phyloP scores from a whole-genome alignment of 2,797 vertebrate genomes.

The Notamacropus eugenii region DNA sequence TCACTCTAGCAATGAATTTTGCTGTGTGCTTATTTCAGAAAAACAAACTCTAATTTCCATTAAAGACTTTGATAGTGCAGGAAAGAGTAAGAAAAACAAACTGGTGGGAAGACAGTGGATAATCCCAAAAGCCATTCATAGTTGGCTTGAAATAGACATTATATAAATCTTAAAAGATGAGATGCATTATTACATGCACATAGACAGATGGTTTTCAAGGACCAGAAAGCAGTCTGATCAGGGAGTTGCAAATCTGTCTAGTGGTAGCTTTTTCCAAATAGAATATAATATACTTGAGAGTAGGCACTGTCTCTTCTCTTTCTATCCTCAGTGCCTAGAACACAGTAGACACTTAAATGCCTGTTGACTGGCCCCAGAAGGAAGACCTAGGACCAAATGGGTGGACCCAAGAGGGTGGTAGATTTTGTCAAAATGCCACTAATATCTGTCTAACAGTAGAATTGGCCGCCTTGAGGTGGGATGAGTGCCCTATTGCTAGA shows the following conservation, averaged over 20 bases:
- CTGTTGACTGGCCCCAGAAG: not conserved
- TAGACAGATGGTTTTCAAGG: not conserved
- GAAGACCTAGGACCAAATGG: not conserved
- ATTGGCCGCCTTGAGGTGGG: not conserved
- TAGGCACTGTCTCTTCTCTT: not conserved
- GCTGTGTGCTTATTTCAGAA: slow-evolving; percentile 2
- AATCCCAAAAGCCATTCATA: not conserved
- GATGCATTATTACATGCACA: not conserved
- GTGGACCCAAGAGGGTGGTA: not conserved
- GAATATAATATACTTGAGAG: not conserved
- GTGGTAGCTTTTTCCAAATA: not conserved
- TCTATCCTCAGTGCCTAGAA: not conserved
- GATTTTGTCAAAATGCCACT: not conserved
- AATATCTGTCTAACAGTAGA: not conserved
- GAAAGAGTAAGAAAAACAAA: not conserved
- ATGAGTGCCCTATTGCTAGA: not conserved
- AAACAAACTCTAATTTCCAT: slow-evolving; percentile 9
- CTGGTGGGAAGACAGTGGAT: not conserved
- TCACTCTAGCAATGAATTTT: not conserved
- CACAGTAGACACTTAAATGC: not conserved
- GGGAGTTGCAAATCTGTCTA: not conserved
- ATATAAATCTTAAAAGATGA: not conserved
- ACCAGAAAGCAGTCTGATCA: too few species aligned
- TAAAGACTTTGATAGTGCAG: not conserved
- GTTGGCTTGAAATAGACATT: not conserved